A percentile compares a stretch with the other conserved stretches of the same genome.
Evolutionary conservation across 2,888 invertebrate genomes (phyloP).

Genomic region (Salpingus planirostris): DNA sequence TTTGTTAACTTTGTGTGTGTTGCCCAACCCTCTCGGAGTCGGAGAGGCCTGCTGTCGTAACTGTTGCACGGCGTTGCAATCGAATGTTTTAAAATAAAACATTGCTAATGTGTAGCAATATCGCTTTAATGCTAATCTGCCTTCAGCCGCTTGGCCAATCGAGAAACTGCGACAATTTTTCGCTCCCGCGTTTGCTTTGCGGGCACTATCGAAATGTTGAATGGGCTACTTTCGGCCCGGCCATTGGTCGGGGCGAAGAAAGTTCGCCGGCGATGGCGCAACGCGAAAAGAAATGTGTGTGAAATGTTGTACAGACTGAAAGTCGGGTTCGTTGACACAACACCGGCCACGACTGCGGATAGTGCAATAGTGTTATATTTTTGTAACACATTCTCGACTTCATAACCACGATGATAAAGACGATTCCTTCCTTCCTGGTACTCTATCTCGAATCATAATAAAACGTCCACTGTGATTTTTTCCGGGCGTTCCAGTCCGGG

Average conservation of each 20-base stretch:
- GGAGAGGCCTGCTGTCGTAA: constrained; percentile 12
- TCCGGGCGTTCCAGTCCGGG: too few species aligned
- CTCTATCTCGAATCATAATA: too few species aligned
- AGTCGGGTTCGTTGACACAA: constrained; percentile 39
- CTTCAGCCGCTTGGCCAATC: too few species aligned
- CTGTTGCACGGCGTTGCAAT: constrained; percentile 12
- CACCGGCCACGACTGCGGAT: too few species aligned
- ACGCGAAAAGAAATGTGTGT: constrained; percentile 47
- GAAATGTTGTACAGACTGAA: constrained; percentile 43
- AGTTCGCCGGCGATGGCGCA: constrained; percentile 41
- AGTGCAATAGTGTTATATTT: constrained; percentile 26
- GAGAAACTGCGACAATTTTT: constrained; percentile 3
- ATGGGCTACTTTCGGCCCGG: constrained; percentile 18
- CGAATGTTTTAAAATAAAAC: constrained; percentile 16
- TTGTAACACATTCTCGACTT: constrained; percentile 26
- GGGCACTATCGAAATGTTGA: constrained; percentile 11
- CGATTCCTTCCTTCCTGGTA: constrained; percentile 15
- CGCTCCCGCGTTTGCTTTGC: too few species aligned
- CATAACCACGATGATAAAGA: too few species aligned
- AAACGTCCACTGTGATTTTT: too few species aligned
- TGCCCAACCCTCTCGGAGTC: constrained; percentile 14
- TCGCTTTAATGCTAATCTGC: too few species aligned
- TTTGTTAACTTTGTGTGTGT: constrained; percentile 9
- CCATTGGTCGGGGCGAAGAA: constrained; percentile 21
- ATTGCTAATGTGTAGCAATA: constrained; percentile 16